phyloP scores from a whole-genome alignment of 1,140 invertebrate species.

The Lanistes nyassanus region DNA sequence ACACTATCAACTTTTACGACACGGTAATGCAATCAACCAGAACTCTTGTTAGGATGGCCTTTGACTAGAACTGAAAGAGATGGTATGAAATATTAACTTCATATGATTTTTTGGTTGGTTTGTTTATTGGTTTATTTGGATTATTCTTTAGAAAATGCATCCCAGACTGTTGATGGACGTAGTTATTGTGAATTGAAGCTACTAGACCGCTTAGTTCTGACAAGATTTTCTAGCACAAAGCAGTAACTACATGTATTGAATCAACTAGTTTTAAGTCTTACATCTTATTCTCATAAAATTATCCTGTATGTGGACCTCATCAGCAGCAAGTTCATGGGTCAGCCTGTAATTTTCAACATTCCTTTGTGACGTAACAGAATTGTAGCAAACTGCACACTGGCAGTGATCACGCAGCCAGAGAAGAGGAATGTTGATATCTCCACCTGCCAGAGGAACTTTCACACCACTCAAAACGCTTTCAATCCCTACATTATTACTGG shows the following conservation, averaged over 20 bases:
- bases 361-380: conserved; percentile 49
- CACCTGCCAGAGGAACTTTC: not conserved
- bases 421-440: conserved; percentile 26
- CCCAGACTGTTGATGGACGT: too few species aligned
- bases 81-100: not conserved
- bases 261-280: conserved; percentile 26
- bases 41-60: not conserved
- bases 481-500: too few species aligned
- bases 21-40: not conserved
- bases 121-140: too few species aligned
- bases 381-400: conserved; percentile 54
- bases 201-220: too few species aligned
- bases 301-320: conserved; percentile 26
- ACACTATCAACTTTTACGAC: too few species aligned
- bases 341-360: conserved; percentile 41
- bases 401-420: conserved; percentile 63
- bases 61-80: not conserved
- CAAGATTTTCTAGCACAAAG: too few species aligned
- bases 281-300: conserved; percentile 37
- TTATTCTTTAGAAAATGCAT: too few species aligned
- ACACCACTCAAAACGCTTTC: not conserved
- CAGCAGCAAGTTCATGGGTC: conserved; percentile 22
- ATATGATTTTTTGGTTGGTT: too few species aligned
- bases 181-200: too few species aligned
- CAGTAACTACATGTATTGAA: too few species aligned